phyloP scores from a whole-genome alignment of 2,113 vertebrate genomes.

The Myrmophylax atrothorax region DNA sequence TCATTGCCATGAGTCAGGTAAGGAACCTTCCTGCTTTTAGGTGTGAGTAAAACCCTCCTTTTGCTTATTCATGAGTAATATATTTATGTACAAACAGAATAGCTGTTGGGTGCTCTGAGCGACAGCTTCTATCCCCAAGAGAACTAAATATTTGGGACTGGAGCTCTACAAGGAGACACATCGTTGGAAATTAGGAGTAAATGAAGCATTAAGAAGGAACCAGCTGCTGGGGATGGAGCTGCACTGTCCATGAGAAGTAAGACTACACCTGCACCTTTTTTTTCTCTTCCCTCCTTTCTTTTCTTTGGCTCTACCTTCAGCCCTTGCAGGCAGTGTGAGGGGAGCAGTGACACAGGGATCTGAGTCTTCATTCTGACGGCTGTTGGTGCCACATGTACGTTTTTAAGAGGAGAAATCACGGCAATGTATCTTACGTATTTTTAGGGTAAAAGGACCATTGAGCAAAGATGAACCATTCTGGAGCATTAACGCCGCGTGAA shows the following conservation, averaged over 20 bases:
- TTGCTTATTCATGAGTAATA: background rate
- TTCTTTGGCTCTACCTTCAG: background rate
- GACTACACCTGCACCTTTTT: background rate
- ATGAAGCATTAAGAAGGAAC: background rate
- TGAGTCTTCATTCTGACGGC: background rate
- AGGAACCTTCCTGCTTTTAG: background rate
- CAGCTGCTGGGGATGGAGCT: background rate
- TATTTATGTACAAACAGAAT: accelerated
- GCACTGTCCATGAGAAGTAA: background rate
- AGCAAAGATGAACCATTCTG: background rate
- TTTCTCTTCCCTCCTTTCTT: background rate
- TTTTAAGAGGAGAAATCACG: background rate
- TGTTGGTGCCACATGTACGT: background rate
- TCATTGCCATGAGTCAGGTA: accelerated
- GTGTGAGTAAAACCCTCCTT: background rate
- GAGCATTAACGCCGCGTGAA: background rate
- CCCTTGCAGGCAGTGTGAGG: background rate
- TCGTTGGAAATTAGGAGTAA: background rate
- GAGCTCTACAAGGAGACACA: background rate
- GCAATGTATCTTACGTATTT: background rate
- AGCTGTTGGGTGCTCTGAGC: background rate
- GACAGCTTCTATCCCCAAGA: background rate
- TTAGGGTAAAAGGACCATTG: background rate
- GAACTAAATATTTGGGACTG: background rate
- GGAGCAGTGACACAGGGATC: background rate